Conservation (phyloP, 2,113 vertebrate species). For the mouse (Mus musculus) region GRCm39 chr2:59932501-59933000, state of each 20-base stretch:
- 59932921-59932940: too few species aligned
- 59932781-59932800: too few species aligned
- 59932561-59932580: neutral
- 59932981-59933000: too few species aligned
- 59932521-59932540: neutral
- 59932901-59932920: too few species aligned
- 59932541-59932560: neutral
- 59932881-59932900: too few species aligned
- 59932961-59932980: too few species aligned
- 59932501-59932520: neutral
- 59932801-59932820: too few species aligned
- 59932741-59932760: neutral
- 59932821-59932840: too few species aligned
- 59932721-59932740: slow-evolving; percentile 27
- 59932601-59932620: neutral
- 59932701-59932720: neutral
- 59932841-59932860: too few species aligned
- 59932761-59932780: too few species aligned
- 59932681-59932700: slow-evolving; percentile 21
- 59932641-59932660: neutral
- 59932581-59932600: neutral
- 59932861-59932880: too few species aligned
- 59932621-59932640: neutral
- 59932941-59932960: too few species aligned
- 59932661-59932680: neutral